A percentile compares a stretch with the other conserved stretches of the same genome.
These are phyloP conservation scores for Phyllopteryx taeniolatus DNA, from an alignment of 2,113 vertebrate genomes.

Conservation along the genomic window DNA sequence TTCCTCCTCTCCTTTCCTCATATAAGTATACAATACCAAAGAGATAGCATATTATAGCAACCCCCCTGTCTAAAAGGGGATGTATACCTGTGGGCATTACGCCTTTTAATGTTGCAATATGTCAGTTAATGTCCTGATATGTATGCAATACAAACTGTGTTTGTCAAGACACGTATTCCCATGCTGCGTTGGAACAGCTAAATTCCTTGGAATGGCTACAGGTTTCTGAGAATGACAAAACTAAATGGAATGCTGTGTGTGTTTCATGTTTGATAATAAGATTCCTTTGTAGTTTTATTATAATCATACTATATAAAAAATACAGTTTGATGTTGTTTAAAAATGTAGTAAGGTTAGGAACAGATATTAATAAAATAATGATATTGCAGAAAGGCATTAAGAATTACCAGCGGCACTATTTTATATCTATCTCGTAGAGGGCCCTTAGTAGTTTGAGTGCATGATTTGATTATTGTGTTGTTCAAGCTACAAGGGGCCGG, in stretches of 20 bases:
- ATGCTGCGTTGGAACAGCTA: conserved; percentile 31
- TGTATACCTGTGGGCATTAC: neutral
- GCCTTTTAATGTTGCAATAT: neutral
- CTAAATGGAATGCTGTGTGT: conserved; percentile 32
- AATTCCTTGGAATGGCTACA: conserved; percentile 34
- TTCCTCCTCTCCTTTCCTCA: conserved; percentile 5
- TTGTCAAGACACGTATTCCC: conserved; percentile 26
- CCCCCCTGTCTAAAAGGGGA: neutral
- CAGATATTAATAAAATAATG: no score
- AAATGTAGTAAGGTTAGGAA: no score
- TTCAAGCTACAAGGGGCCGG: conserved; percentile 34
- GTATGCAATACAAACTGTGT: neutral
- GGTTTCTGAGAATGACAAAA: conserved; percentile 43
- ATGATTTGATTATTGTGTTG: conserved; percentile 29
- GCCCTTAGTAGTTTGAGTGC: conserved; percentile 44
- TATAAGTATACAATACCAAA: conserved; percentile 21
- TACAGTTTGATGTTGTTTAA: neutral
- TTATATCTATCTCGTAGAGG: conserved; percentile 13
- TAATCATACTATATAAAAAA: neutral
- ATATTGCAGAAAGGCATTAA: no score
- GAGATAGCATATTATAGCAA: neutral
- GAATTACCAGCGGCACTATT: no score
- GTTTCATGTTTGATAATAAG: conserved; percentile 9
- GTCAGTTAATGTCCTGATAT: neutral
- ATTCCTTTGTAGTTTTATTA: neutral